These are phyloP conservation scores for Drosophila aldrichi DNA, from an alignment of 2,888 invertebrate species.

Conservation along the genomic window DNA sequence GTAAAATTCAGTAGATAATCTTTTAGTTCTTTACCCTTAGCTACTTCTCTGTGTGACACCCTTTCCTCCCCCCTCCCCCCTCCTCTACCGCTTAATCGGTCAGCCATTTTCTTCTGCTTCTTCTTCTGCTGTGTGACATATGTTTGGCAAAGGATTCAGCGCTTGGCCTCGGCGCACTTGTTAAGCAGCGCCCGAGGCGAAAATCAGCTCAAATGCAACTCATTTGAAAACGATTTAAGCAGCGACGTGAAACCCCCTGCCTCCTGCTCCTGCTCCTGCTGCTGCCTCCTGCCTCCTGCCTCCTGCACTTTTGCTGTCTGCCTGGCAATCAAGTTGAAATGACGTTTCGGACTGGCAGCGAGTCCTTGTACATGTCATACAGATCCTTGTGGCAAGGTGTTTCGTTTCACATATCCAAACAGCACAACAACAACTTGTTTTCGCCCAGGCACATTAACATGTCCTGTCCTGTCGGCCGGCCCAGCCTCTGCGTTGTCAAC, in stretches of 20 bases:
- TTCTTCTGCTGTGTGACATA: conserved; percentile 33
- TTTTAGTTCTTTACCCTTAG: neutral
- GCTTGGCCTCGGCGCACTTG: conserved; percentile 40
- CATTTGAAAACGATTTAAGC: conserved; percentile 64
- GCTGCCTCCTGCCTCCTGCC: too few species aligned
- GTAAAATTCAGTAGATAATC: neutral
- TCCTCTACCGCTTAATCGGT: neutral
- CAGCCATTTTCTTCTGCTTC: conserved; percentile 50
- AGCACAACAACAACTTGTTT: conserved; percentile 54
- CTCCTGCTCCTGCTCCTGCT: too few species aligned
- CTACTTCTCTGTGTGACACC: too few species aligned
- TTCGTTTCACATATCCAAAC: conserved; percentile 71
- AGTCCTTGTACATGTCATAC: conserved; percentile 9
- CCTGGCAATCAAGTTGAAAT: conserved; percentile 44
- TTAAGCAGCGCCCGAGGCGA: conserved; percentile 44
- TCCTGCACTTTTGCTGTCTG: neutral
- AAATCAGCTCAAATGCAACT: conserved; percentile 32
- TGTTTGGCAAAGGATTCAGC: conserved; percentile 36
- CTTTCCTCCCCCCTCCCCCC: neutral
- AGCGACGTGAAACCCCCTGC: neutral
- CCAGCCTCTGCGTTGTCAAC: conserved; percentile 64
- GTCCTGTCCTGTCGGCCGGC: conserved; percentile 38
- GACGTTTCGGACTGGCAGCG: conserved; percentile 39
- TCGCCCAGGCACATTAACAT: conserved; percentile 54
- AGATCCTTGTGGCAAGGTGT: conserved; percentile 66